Evolutionary conservation across 2,888 invertebrate species (phyloP).

Genomic region (Conus canariensis): DNA sequence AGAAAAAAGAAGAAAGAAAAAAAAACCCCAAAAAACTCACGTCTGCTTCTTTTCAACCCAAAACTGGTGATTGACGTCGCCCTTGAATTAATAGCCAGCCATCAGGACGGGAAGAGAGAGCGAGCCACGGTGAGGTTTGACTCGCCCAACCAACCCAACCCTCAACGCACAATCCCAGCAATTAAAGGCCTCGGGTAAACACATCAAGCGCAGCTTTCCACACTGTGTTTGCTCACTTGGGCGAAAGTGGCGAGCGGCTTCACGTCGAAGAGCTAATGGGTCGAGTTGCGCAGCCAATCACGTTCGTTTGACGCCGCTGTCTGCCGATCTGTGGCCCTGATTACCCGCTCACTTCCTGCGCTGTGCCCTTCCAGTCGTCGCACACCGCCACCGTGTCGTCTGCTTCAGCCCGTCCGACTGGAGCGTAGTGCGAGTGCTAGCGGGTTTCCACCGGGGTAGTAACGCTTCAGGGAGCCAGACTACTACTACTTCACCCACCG

Average conservation of each 20-base stretch:
- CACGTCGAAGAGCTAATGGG: conserved; percentile 5
- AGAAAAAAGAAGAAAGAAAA: too few relatives aligned
- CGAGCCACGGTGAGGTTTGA: too few relatives aligned
- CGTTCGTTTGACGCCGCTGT: conserved; percentile 21
- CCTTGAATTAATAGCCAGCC: too few relatives aligned
- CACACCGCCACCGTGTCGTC: too few relatives aligned
- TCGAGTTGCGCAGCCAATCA: conserved; percentile 19
- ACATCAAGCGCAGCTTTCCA: background rate
- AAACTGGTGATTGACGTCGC: too few relatives aligned
- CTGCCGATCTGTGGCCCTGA: conserved; percentile 8
- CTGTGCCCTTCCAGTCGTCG: background rate
- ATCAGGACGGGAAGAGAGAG: too few relatives aligned
- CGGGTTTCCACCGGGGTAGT: background rate
- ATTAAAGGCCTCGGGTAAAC: conserved; percentile 5
- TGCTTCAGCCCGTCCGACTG: too few relatives aligned
- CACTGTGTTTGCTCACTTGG: background rate
- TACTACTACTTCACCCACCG: background rate
- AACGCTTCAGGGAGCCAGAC: background rate
- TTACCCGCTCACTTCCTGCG: background rate
- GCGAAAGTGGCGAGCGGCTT: background rate
- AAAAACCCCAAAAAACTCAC: too few relatives aligned
- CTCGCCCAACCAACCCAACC: background rate
- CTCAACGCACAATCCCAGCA: conserved; percentile 6
- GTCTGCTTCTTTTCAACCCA: too few relatives aligned
- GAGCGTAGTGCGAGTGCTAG: too few relatives aligned